phyloP scores from a whole-genome alignment of 2,888 invertebrate species.

The Sialis lutaria region DNA sequence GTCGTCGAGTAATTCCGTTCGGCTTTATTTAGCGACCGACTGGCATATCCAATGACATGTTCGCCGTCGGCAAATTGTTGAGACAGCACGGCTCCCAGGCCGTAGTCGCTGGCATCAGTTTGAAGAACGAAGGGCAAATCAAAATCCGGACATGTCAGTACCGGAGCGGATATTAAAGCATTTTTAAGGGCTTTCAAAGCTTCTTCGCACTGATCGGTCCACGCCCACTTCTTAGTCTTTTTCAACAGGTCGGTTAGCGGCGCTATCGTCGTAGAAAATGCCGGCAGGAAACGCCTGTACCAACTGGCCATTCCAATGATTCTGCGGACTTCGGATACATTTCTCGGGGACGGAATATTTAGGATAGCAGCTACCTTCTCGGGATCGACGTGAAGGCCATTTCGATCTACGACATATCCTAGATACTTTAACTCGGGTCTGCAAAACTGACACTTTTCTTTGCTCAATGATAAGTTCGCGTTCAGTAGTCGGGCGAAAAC shows the following conservation, averaged over 20 bases:
- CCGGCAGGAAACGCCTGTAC: conserved; percentile 14
- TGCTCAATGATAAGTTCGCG: neutral
- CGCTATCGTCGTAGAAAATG: conserved; percentile 10
- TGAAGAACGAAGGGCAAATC: conserved; percentile 6
- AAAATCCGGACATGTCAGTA: conserved; percentile 9
- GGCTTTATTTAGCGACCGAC: neutral
- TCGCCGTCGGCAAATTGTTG: conserved; percentile 8
- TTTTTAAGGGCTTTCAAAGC: neutral
- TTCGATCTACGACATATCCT: conserved; percentile 14
- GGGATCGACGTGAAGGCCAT: conserved; percentile 12
- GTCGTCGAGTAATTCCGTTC: neutral
- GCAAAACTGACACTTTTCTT: conserved; percentile 10
- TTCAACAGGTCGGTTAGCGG: conserved; percentile 9
- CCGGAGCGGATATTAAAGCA: too few relatives aligned
- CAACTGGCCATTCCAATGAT: conserved; percentile 17
- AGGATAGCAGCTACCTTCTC: conserved; percentile 7
- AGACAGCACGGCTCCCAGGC: conserved; percentile 6
- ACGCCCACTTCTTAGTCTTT: conserved; percentile 3
- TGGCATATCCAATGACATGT: conserved; percentile 10
- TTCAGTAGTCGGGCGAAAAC: neutral
- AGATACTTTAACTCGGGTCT: conserved; percentile 11
- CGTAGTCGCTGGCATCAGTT: conserved; percentile 5
- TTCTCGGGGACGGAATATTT: conserved; percentile 12
- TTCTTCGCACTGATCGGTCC: conserved; percentile 3
- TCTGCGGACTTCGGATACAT: conserved; percentile 10